Evolutionary conservation across 2,113 vertebrate species (phyloP), one percentile per base, ranked within the genome.

Genomic region (Synchiropus splendidus): DNA sequence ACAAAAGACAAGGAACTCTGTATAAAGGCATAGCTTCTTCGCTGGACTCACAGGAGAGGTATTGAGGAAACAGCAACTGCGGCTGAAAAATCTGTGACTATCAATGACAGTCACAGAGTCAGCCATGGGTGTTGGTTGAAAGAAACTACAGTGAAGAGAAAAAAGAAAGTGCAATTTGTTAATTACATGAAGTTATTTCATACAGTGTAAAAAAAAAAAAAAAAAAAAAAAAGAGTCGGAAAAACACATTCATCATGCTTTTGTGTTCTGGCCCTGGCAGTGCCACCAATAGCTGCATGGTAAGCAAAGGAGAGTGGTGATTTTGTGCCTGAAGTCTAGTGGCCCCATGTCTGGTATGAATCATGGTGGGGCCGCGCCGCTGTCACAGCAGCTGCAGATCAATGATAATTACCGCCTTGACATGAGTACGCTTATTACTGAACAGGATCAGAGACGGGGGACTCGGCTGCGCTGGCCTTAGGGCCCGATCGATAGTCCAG

Each of bases 321-420:
- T 70, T 66, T 45, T 54, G 69, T 41, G 70, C 60, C 67, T 60
- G 39, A 37, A 68, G 72, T 78, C 51, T 68, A 73, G 61, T 42
- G 61, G 70, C 41, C 77, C 69, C 86, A 83, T 61, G 76, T 82
- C 77, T 70, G 79, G 85, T 80, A 92, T 94, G 89, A 92, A 92
- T 93, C 89, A 93, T 73, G 72, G 72, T 72, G 75, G 85, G 86
- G 83, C 85, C 75, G 84, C 75, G 83, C 87, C 89, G 88, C 89
- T 91, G 90, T 94, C 90, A 91, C 85, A 75, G 76, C 74, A 41
- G 84, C 87, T 83, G 80, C 89, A 89, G 90, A 93, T 94, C 91
- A 92, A 94, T 94, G 90, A 89, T 93, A 94, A 94, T 94, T 94
- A 93, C 89, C 88, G 86, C 83, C 85, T 86, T 92, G 90, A 94